Evolutionary conservation across 2,888 invertebrate species (phyloP), one percentile per base, ranked within the genome.

Genomic region (Nasonia oneida): DNA sequence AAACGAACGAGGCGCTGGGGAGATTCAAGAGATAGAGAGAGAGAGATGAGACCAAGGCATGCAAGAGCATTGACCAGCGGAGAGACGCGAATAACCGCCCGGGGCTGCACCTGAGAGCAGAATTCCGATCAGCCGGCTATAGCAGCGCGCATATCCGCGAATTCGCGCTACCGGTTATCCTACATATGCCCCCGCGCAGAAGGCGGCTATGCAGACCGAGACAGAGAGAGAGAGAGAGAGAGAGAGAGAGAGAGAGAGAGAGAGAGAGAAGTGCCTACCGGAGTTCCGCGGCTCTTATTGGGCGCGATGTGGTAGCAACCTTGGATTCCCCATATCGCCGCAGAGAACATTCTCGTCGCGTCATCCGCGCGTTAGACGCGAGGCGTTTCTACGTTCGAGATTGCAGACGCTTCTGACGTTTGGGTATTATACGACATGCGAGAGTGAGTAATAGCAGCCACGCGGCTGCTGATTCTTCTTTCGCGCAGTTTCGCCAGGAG

Each of bases 161-260:
- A 73, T 73, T 42, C 73, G 73, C 73, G 73, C 73, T n/a, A 42
- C 39, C 42, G 73, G 39, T 73, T n/a, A 42, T 42, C 42, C 73
- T 42, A 42, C 10, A 42, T 42, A 42, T 42, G 42, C 42, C 6
- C 42, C 1, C 39, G 39, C 18, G 71, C 71, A n/a, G 71, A 39
- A 15, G 39, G 37, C 33, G 67, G 67, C 23, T 70, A 70, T 29
- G 71, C 6, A 37, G 37, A 15, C 8, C 15, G 71, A 15, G 70
- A 53, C 1, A 2, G 53, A 18, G 53, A 18, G 18, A 18, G 29
- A 29, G 57, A 18, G 18, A 18, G 57, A 18, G 57, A n/a, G 18
- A 57, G 57, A 57, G 57, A 18, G 18, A 18, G 57, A 18, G 57
- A n/a, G n/a, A 61, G 57, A 61, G 29, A 29, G 57, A 18, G 18